These are phyloP conservation scores for Harpalus rufipes DNA, from an alignment of 2,888 invertebrate genomes.

Conservation along the genomic window DNA sequence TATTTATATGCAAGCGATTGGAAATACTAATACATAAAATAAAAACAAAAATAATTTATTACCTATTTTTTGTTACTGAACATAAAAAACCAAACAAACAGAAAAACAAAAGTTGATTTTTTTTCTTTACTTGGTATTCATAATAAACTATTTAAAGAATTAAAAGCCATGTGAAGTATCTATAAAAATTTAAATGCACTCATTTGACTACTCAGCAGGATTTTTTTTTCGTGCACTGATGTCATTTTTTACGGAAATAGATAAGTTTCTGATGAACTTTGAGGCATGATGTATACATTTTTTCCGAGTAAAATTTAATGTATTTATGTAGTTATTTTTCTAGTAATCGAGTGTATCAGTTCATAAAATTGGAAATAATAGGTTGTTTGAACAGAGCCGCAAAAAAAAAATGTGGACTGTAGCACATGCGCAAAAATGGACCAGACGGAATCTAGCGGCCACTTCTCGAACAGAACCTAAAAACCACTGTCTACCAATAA, in stretches of 20 bases:
- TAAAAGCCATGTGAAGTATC: neutral
- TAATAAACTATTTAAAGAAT: neutral
- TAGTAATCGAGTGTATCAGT: no score
- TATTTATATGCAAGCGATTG: no score
- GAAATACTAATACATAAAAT: no score
- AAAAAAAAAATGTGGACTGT: no score
- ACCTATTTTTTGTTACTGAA: neutral
- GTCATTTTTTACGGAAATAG: constrained; percentile 25
- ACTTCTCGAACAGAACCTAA: no score
- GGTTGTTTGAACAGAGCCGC: no score
- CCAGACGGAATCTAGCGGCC: no score
- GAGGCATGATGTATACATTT: neutral
- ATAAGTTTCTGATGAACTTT: constrained; percentile 23
- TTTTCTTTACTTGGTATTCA: neutral
- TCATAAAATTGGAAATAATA: no score
- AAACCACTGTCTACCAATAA: no score
- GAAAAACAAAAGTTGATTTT: neutral
- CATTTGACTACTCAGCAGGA: neutral
- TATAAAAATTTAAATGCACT: constrained; percentile 11
- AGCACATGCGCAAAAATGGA: no score
- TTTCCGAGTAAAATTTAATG: constrained; percentile 14
- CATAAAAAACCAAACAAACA: neutral
- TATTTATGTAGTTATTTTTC: neutral
- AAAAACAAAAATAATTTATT: no score
- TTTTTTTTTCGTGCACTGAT: neutral